Base-by-base conservation (phyloP, 2,113 vertebrate species). In the Spilogale gracilis region DNA sequence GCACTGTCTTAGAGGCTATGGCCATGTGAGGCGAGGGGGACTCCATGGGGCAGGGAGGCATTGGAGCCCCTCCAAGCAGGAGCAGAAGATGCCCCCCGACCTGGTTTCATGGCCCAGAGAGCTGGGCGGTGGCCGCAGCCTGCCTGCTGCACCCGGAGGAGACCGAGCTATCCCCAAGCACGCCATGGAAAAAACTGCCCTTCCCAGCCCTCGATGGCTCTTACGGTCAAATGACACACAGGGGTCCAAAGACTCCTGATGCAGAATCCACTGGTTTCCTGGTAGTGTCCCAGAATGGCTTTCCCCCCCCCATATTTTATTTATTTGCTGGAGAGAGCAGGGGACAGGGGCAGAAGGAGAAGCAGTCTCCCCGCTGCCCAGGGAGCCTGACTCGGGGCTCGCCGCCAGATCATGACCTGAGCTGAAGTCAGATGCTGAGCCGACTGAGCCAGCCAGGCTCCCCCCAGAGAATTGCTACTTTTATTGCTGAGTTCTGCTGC, bases 401-500 rank as follows among this genome's bases (percentile, higher is more conserved):
- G 25, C 25, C 13, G 25, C 13, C 11, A 13, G 61, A 65, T 65
- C 30, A 32, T 67, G 63, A 32, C 63, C 63, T 32, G 63, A 67
- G 30, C 63, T 32, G 63, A 32, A 67, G 63, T 27, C 30, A 67
- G 63, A 16, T 0, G 6, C 2, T 32, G 32, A 67, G 16, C 63
- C 13, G 6, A 32, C 63, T 32, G 13, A 32, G 63, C 30, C 63
- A 32, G 27, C 30, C 12, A 32, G 13, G 27, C 13, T 2, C 6
- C 63, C 63, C 63, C 13, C 13, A 32, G 25, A 82, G 48, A 54
- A 90, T 17, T 58, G 38, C 21, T 54, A 76, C 30, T 56, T 94
- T 76, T 6, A 67, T 6, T 81, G 63, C 79, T 93, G 84, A 88
- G 94, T 23, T 95, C 95, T 96, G 45, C 13, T 50, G 25, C 16